Evolutionary conservation across 2,113 vertebrate genomes (phyloP).

Genomic region (Gymnobelideus leadbeateri): DNA sequence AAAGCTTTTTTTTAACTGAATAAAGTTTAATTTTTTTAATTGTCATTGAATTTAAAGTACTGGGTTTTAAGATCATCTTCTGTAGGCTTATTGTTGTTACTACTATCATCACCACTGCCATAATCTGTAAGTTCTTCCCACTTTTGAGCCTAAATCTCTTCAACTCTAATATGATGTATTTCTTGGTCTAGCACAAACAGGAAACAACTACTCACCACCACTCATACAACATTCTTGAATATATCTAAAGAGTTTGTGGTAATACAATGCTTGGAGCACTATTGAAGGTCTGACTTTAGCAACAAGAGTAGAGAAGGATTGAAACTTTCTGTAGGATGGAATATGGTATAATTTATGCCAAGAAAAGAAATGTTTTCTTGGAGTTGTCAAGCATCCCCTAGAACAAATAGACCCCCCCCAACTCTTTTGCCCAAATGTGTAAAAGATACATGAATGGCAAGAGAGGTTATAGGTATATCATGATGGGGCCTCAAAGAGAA

Average conservation of each 20-base stretch:
- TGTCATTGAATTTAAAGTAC: background rate
- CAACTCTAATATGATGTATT: too few species aligned
- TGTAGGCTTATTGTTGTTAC: background rate
- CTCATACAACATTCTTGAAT: background rate
- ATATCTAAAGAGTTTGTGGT: background rate
- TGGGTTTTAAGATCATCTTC: background rate
- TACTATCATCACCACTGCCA: background rate
- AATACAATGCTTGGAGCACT: background rate
- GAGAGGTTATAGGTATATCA: too few species aligned
- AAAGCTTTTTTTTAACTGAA: background rate
- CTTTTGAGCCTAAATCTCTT: background rate
- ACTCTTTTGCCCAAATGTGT: background rate
- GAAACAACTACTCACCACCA: background rate
- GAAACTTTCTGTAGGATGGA: background rate
- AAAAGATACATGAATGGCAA: too few species aligned
- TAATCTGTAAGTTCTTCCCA: background rate
- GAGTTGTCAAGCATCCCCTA: background rate
- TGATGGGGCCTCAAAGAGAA: too few species aligned
- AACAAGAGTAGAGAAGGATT: background rate
- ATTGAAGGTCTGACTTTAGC: background rate
- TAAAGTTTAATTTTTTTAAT: background rate
- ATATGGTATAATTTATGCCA: background rate
- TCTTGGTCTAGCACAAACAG: background rate
- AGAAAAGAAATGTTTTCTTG: background rate
- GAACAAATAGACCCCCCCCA: too few species aligned